These are phyloP conservation scores for Larimichthys crocea DNA, from an alignment of 2,113 vertebrate species.

Conservation along the genomic window DNA sequence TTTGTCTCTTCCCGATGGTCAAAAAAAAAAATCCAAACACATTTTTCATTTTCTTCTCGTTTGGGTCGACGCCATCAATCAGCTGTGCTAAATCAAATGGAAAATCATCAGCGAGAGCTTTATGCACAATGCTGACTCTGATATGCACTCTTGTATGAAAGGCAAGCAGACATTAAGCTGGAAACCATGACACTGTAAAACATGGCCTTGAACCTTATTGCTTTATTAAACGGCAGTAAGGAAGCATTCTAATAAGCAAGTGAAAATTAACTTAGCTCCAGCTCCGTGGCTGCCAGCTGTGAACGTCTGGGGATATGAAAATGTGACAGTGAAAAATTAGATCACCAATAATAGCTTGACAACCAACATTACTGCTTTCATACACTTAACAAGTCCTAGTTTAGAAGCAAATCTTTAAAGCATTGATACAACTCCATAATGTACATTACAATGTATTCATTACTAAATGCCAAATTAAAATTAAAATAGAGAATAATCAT, in stretches of 20 bases:
- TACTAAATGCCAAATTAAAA: neutral
- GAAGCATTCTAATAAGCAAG: constrained; percentile 60
- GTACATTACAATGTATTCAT: too few relatives aligned
- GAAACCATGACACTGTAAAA: constrained; percentile 44
- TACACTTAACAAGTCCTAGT: neutral
- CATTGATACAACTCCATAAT: neutral
- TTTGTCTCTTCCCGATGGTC: constrained; percentile 3
- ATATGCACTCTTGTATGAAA: constrained; percentile 58
- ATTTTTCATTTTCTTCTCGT: constrained; percentile 66
- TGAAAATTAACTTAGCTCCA: constrained; percentile 43
- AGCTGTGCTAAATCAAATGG: constrained; percentile 68
- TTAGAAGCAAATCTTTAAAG: neutral
- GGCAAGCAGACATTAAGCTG: constrained; percentile 50
- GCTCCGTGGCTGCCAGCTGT: constrained; percentile 36
- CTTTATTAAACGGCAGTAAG: constrained; percentile 55
- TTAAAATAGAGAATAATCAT: neutral
- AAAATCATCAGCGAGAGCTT: constrained; percentile 54
- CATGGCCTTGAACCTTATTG: constrained; percentile 45
- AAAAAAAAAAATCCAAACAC: constrained; percentile 24
- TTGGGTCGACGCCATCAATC: constrained; percentile 66
- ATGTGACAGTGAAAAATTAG: constrained; percentile 55
- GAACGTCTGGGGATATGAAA: constrained; percentile 53
- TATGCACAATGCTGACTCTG: constrained; percentile 46
- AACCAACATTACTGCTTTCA: neutral
- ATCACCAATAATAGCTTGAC: constrained; percentile 36